Evolutionary conservation across 2,888 invertebrate genomes (phyloP).

Genomic region (Steinernema hermaphroditum): DNA sequence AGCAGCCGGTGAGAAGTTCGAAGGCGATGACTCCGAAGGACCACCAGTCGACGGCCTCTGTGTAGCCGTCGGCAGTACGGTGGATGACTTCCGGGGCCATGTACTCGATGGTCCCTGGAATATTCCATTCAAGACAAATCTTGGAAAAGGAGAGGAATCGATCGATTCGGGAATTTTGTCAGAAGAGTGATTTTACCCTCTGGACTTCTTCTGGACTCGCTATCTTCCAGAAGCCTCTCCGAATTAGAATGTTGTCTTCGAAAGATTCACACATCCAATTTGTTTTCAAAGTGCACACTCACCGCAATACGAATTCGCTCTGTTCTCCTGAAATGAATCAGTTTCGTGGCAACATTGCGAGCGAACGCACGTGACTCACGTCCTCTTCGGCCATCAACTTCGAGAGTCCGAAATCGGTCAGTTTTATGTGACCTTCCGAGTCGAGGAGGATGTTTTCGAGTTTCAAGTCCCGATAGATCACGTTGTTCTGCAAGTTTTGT

Average conservation of each 20-base stretch:
- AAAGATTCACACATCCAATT: neutral
- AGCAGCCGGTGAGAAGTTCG: constrained; percentile 91
- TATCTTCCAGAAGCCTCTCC: no score
- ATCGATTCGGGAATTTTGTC: no score
- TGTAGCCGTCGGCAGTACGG: constrained; percentile 81
- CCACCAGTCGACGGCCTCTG: constrained; percentile 97
- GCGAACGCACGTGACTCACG: constrained; percentile 13
- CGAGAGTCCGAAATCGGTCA: constrained; percentile 95
- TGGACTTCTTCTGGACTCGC: no score
- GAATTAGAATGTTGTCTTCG: no score
- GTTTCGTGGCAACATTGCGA: neutral
- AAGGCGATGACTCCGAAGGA: constrained; percentile 95
- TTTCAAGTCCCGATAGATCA: constrained; percentile 96
- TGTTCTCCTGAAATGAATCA: constrained; percentile 72
- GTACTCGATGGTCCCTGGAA: constrained; percentile 81
- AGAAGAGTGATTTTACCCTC: no score
- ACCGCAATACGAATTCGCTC: constrained; percentile 95
- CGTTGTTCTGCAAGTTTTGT: constrained; percentile 77
- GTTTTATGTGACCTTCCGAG: constrained; percentile 87
- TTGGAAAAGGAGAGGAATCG: no score
- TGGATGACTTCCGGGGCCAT: constrained; percentile 79
- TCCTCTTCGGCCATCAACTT: constrained; percentile 70
- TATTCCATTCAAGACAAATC: no score
- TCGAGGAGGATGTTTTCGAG: constrained; percentile 94
- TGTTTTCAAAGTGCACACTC: constrained; percentile 36